Evolutionary conservation across 1,140 invertebrate genomes (phyloP), one percentile per base, ranked within the genome.

Genomic region (Protaetia brevitarsis): DNA sequence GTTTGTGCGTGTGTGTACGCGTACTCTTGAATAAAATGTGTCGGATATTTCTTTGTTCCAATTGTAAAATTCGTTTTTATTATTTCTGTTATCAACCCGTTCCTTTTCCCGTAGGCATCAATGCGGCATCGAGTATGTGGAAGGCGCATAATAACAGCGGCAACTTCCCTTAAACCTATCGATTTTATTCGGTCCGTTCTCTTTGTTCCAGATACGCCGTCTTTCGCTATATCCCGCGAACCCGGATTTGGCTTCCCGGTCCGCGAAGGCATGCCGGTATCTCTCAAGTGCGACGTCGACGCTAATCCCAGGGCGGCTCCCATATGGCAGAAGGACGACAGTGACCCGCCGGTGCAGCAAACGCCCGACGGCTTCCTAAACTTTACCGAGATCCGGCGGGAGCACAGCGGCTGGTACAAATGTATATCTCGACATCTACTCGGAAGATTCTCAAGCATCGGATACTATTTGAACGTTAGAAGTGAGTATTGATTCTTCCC

Each of bases 351-450:
- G 76, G 87, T 89, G 66, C 85, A 84, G 70, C 87, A 87, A 82
- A 87, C 83, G 71, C 84, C 83, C 68, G 88, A 89, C 70, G 91
- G 90, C 58, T 91, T 88, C 78, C 82, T 94, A 63, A 93, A 93
- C 80, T 94, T 94, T 81, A 87, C 87, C 56, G 84, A 87, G 69
- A 89, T 94, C 71, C 83, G 83, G 61, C 82, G 87, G 21, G 84
- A 88, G 65, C 90, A 94, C 79, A 90, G 87, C 69, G 92, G 92
- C 70, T 94, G 92, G 93, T 95, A 95, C 81, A 90, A 93, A 76
- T 95, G 92, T 80, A 88, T 89, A 26, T 91, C 91, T 51, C 83
- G 88, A 57, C 91, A 94, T 83, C 82, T 89, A 69, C 85, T 92
- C 71, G 89, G 89, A 8, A 86, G 90, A 76, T 94, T 92, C 81